These are phyloP conservation scores for Tricholaema leucomelas DNA, from an alignment of 2,113 vertebrate genomes.

Conservation along the genomic window DNA sequence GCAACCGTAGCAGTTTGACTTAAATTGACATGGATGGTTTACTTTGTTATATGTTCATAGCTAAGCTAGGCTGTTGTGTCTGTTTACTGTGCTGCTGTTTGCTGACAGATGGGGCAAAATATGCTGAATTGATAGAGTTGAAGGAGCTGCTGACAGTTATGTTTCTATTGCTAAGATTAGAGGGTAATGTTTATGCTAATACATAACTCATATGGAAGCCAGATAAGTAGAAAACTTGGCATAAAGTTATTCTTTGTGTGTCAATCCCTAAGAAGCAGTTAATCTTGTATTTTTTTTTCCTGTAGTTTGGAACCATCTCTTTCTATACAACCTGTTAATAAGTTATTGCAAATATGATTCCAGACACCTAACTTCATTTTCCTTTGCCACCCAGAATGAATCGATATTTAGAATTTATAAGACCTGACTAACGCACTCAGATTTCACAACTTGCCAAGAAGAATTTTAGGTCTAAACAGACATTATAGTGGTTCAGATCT, in stretches of 20 bases:
- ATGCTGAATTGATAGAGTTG: background rate
- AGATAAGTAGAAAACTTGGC: background rate
- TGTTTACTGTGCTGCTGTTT: background rate
- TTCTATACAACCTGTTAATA: background rate
- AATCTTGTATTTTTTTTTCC: background rate
- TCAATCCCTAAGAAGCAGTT: background rate
- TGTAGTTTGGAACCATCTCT: background rate
- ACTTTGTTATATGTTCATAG: background rate
- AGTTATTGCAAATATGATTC: background rate
- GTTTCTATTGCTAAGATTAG: background rate
- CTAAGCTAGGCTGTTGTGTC: background rate
- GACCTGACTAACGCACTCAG: background rate
- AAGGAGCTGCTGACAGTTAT: background rate
- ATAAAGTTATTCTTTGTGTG: background rate
- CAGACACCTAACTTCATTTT: background rate
- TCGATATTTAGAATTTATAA: background rate
- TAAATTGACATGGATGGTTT: background rate
- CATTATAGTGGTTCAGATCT: background rate
- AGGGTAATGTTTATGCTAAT: background rate
- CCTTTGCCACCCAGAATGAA: background rate
- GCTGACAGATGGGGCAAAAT: background rate
- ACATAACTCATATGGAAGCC: background rate
- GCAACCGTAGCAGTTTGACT: background rate
- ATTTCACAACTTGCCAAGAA: background rate
- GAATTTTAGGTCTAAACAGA: background rate